Base-by-base conservation (phyloP, 2,888 invertebrate species). In the Pinctada fucata region DNA sequence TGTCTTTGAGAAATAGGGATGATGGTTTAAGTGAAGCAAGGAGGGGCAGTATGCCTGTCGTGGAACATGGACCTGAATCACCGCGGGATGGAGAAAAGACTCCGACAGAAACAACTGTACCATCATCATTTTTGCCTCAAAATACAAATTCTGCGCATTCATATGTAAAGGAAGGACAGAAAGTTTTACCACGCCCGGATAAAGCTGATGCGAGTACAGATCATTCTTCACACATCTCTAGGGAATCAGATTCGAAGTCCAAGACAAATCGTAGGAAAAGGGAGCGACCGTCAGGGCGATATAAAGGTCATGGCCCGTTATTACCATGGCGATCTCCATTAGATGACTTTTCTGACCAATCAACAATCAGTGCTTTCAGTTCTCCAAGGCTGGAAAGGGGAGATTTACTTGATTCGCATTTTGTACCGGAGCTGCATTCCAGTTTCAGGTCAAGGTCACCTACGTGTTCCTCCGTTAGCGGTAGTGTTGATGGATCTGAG, bases 121-220 rank as follows among this genome's bases (percentile, higher is more conserved):
- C 6, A 58, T 58, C 13, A 58, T 10, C 1, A 10, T 13, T 13
- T 58, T 10, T 10, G 6, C 13, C 58, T 6, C 13, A 10, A 58
- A 13, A 6, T 58, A 13, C 48, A 13, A 16, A 58, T 47, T 31
- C n/a, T n/a, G 52, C 3, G 2, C 47, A 72, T 16, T 52, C 58
- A 16, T 51, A 51, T 45, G 74, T 10, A 81, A 77, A 71, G 69
- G 64, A 72, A 1, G 68, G 4, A 78, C 83, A 76, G 83, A 79
- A 66, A 75, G 66, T 45, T 72, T 68, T 6, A 78, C 78, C 71
- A 49, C 45, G 63, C 69, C 72, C 16, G 74, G 65, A 63, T 10
- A 13, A 10, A 13, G 6, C 58, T 10, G 58, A 58, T 58, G 58
- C 6, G 0, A 10, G 6, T 58, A 58, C 13, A 10, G 31, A 31